Evolutionary conservation across 2,888 invertebrate species (phyloP).

Genomic region (Pecten maximus): DNA sequence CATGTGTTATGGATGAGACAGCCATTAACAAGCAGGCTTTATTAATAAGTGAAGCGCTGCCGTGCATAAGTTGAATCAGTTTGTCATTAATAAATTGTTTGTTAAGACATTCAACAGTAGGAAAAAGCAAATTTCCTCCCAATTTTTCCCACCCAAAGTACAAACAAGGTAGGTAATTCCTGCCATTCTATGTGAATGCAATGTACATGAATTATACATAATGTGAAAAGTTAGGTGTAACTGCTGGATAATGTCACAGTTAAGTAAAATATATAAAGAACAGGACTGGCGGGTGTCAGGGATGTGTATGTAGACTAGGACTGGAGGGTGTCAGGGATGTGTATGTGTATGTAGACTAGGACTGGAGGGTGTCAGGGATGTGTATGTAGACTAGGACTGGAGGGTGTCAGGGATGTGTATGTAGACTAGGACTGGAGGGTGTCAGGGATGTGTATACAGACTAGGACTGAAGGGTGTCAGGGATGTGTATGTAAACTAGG

Average conservation of each 20-base stretch:
- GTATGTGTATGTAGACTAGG: no score
- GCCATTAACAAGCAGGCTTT: background rate
- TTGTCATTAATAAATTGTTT: background rate
- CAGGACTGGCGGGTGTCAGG: no score
- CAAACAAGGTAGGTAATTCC: background rate
- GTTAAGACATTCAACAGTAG: background rate
- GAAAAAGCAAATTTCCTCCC: background rate
- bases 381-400: no score
- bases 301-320: no score
- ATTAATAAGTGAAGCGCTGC: background rate
- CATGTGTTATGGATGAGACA: constrained; percentile 5
- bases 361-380: no score
- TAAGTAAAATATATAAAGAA: no score
- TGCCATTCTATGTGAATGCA: background rate
- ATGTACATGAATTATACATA: background rate
- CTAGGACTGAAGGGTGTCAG: no score
- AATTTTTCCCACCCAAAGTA: background rate
- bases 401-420: no score
- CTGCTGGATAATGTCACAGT: background rate
- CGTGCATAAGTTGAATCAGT: background rate
- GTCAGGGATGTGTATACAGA: no score
- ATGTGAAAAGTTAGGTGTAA: background rate
- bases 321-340: no score
- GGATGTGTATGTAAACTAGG: no score
- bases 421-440: no score